Evolutionary conservation across 2,797 vertebrate genomes (phyloP).

Genomic region (Centropyge bicolor): DNA sequence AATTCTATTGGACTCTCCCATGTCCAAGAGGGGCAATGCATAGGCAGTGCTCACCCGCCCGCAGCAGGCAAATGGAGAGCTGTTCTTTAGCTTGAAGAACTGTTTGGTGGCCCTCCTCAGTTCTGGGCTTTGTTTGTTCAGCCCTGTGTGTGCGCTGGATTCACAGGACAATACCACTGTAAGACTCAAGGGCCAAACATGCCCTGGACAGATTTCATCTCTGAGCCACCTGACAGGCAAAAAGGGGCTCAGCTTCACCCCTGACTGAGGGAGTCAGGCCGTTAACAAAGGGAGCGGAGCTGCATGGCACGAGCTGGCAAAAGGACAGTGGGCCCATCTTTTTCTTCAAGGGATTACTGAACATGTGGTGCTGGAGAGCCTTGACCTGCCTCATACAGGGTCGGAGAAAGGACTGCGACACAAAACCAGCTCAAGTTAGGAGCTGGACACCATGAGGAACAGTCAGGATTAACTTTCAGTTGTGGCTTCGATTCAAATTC

Average conservation of each 20-base stretch:
- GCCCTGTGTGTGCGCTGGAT: constrained; percentile 69
- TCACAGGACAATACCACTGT: constrained; percentile 80
- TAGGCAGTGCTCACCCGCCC: constrained; percentile 55
- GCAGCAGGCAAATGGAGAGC: constrained; percentile 70
- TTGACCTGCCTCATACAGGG: constrained; percentile 69
- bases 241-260: constrained; percentile 73
- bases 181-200: constrained; percentile 77
- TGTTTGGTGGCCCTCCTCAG: constrained; percentile 70
- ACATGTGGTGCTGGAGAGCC: constrained; percentile 73
- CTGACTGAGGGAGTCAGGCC: constrained; percentile 70
- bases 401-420: constrained; percentile 59
- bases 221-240: constrained; percentile 76
- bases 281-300: constrained; percentile 73
- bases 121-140: constrained; percentile 78
- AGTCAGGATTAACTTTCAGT: constrained; percentile 69
- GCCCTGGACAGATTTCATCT: constrained; percentile 76
- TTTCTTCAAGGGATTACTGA: constrained; percentile 77
- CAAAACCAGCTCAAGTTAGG: constrained; percentile 40
- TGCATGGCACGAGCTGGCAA: constrained; percentile 77
- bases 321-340: constrained; percentile 77
- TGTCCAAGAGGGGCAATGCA: constrained; percentile 43
- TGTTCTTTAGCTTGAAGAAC: constrained; percentile 65
- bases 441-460: constrained; percentile 60
- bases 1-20: constrained; percentile 41
- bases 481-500: constrained; percentile 63